A percentile compares a stretch with the other conserved stretches of the same genome.
Conservation (phyloP, 2,113 vertebrate genomes). For the Tachysurus fulvidraco region DNA sequence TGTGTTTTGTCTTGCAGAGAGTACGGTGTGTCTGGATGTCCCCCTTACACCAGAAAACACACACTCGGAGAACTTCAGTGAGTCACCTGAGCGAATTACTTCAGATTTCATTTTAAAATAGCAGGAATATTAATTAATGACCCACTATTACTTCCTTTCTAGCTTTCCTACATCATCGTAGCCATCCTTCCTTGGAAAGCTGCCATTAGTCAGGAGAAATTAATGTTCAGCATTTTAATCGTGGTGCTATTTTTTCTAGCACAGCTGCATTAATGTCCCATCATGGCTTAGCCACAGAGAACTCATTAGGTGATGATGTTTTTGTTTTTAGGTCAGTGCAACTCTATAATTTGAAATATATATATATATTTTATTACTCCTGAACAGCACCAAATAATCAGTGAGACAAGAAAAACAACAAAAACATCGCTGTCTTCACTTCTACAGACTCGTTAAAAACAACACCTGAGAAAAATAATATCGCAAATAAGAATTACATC, state of each 20-base stretch:
- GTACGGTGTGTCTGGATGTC: constrained; percentile 5
- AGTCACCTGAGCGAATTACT: background rate
- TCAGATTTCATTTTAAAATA: background rate
- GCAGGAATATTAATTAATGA: background rate
- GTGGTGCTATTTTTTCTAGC: background rate
- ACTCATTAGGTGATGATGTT: background rate
- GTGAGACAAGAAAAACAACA: background rate
- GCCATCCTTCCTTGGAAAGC: constrained; percentile 28
- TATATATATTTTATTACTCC: background rate
- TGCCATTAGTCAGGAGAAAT: background rate
- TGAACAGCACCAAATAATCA: background rate
- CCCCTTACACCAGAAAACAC: background rate
- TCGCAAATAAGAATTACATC: background rate
- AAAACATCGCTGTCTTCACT: background rate
- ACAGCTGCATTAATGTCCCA: background rate
- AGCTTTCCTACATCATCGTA: constrained; percentile 66
- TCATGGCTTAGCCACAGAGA: background rate
- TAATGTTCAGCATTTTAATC: background rate
- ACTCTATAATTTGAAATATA: background rate
- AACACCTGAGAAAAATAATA: background rate
- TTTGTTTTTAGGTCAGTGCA: background rate
- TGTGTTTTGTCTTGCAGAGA: constrained; percentile 5
- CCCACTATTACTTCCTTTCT: constrained; percentile 2
- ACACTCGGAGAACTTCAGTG: constrained; percentile 16
- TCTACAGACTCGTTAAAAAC: background rate